A percentile compares a stretch with the other conserved stretches of the same genome.
These are phyloP conservation scores for Diadromus collaris DNA, from an alignment of 2,888 invertebrate species.

Conservation along the genomic window DNA sequence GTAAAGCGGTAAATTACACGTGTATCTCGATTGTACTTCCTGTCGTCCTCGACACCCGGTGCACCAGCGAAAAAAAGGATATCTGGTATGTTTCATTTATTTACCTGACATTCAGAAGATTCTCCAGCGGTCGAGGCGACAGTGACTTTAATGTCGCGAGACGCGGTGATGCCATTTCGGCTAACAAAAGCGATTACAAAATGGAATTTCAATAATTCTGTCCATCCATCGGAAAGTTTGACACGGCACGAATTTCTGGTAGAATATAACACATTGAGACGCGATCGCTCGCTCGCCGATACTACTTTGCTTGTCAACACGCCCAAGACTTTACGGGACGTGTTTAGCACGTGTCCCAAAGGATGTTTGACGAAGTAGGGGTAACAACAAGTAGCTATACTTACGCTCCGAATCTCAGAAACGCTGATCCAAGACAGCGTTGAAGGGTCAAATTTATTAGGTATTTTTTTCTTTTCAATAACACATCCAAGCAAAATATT, in stretches of 20 bases:
- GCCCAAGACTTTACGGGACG: not conserved
- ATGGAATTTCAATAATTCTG: not conserved
- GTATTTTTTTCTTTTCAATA: not conserved
- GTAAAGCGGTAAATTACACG: not conserved
- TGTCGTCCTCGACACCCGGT: not conserved
- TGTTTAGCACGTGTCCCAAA: constrained; percentile 33
- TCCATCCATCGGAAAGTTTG: constrained; percentile 17
- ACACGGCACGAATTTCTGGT: constrained; percentile 9
- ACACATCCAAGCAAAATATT: not conserved
- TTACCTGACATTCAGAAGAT: constrained; percentile 65
- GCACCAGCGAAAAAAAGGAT: not conserved
- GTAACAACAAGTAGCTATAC: constrained; percentile 5
- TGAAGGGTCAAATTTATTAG: not conserved
- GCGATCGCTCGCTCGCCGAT: not conserved
- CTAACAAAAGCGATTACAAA: constrained; percentile 20
- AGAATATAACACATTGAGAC: constrained; percentile 21
- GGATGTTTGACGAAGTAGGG: not conserved
- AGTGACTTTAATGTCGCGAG: constrained; percentile 64
- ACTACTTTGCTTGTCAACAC: constrained; percentile 8
- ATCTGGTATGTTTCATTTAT: constrained; percentile 1
- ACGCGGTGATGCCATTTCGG: constrained; percentile 71
- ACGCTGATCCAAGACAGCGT: not conserved
- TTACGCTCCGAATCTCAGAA: constrained; percentile 3
- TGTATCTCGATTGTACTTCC: not conserved
- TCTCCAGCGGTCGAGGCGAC: constrained; percentile 66